Base-by-base conservation (phyloP, 1,140 invertebrate species). In the Luehdorfia chinensis region DNA sequence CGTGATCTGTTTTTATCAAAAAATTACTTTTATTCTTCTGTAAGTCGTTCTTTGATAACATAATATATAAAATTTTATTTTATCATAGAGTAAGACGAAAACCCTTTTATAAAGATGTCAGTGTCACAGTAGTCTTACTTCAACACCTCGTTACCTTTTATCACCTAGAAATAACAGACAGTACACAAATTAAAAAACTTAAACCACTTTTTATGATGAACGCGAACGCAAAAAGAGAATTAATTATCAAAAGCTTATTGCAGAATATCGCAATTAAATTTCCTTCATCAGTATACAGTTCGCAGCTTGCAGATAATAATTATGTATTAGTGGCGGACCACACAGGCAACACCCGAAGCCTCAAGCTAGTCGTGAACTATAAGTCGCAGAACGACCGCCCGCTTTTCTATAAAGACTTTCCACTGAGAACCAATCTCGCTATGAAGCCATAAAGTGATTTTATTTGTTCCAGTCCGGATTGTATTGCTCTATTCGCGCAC, bases 331-430 rank as follows among this genome's bases (percentile, higher is more conserved):
- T n/a, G n/a, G 55, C 49, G 55, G 71, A 77, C 74, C 77, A 77
- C 75, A 76, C 77, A 74, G 50, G 51, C 59, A 51, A 58, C 31
- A 51, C 50, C 60, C 48, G 59, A 53, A 43, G 73, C 73, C 73
- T 46, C 50, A 36, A 75, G 74, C 66, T 66, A 75, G 60, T 81
- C 75, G 72, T 81, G 75, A 61, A 56, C 67, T 52, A 63, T 72
- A 76, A 78, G 68, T 72, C 64, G 32, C 44, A 53, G 51, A 53
- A 54, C 65, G 58, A 59, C 47, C 47, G 43, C 39, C 62, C 50
- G 34, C 34, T 37, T 37, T 23, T 55, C 56, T 59, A 75, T 73
- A 73, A 72, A 76, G 68, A 65, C 59, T 59, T 66, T 66, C 60
- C 56, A 62, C 49, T 56, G 47, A 49, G 57, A 64, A 66, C 59